phyloP scores from a whole-genome alignment of 2,888 invertebrate genomes.

The Priocnemis perturbator region DNA sequence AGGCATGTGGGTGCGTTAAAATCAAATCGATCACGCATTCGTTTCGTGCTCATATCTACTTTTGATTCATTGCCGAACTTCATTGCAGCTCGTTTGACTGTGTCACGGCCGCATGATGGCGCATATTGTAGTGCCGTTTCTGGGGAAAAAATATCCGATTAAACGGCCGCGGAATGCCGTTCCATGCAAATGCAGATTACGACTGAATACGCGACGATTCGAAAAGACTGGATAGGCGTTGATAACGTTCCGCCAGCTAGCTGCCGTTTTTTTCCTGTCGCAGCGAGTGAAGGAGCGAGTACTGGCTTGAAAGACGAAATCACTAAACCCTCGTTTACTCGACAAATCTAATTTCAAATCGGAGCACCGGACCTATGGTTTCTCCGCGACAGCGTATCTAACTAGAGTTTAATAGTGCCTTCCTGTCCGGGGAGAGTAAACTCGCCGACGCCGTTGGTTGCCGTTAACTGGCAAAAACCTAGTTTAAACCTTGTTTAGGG shows the following conservation, averaged over 20 bases:
- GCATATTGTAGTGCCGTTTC: not conserved
- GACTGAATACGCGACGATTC: too few relatives aligned
- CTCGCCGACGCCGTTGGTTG: slow-evolving; percentile 41
- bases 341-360: slow-evolving; percentile 54
- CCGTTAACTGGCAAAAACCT: slow-evolving; percentile 65
- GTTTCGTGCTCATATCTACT: too few relatives aligned
- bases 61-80: too few relatives aligned
- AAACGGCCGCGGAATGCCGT: too few relatives aligned
- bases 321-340: slow-evolving; percentile 33
- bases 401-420: slow-evolving; percentile 59
- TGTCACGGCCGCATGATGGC: too few relatives aligned
- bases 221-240: too few relatives aligned
- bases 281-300: too few relatives aligned
- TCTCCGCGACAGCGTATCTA: slow-evolving; percentile 37
- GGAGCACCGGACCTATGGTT: slow-evolving; percentile 36
- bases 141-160: slow-evolving; percentile 2
- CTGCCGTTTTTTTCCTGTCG: too few relatives aligned
- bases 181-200: too few relatives aligned
- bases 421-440: slow-evolving; percentile 45
- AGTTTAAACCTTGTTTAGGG: slow-evolving; percentile 60
- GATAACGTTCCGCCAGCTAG: too few relatives aligned
- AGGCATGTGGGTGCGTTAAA: slow-evolving; percentile 7
- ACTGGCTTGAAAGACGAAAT: slow-evolving; percentile 10
- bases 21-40: not conserved
- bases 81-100: not conserved